These are phyloP conservation scores for Malurus melanocephalus DNA, from an alignment of 2,113 vertebrate species.

Conservation along the genomic window DNA sequence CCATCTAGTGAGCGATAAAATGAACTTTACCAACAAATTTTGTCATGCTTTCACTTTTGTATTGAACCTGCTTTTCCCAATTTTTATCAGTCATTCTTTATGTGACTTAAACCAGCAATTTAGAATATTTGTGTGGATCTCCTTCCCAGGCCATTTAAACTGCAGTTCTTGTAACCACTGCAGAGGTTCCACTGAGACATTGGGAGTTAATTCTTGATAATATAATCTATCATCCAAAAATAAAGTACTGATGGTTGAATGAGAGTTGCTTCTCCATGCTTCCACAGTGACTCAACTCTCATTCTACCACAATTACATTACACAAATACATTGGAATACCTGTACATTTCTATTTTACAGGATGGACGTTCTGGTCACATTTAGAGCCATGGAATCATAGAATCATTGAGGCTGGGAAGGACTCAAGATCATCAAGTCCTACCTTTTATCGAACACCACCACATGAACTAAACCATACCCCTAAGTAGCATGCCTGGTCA, in stretches of 20 bases:
- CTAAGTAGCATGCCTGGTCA: too few relatives aligned
- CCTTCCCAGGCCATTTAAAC: background rate
- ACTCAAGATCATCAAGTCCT: fast-evolving
- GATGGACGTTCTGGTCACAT: background rate
- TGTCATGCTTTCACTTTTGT: background rate
- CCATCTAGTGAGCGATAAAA: background rate
- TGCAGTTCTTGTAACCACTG: background rate
- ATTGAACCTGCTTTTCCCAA: background rate
- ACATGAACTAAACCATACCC: background rate
- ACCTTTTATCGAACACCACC: background rate
- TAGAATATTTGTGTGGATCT: background rate
- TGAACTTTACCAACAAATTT: fast-evolving
- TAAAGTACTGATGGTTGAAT: background rate
- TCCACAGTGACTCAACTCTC: background rate
- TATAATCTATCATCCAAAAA: background rate
- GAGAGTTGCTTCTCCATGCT: background rate
- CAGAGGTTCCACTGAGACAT: background rate
- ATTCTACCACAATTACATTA: background rate
- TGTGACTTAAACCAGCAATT: background rate
- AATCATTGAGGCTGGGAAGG: background rate
- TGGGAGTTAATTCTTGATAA: background rate
- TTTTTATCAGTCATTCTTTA: background rate
- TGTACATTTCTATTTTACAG: background rate
- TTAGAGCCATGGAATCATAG: background rate
- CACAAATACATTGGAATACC: background rate